phyloP scores from a whole-genome alignment of 2,888 invertebrate species.

The Eurytoma californica region DNA sequence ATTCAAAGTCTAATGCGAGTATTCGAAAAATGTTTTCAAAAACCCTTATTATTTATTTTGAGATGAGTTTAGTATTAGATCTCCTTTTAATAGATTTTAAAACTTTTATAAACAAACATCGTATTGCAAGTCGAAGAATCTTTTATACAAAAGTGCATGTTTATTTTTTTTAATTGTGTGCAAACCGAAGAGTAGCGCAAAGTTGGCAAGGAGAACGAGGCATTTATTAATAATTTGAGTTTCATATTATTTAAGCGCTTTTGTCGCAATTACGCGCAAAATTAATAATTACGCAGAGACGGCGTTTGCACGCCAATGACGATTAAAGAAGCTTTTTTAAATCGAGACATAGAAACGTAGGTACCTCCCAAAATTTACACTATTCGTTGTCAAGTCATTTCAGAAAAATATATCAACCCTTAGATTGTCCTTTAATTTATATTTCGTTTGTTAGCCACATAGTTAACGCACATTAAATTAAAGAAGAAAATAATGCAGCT shows the following conservation, averaged over 20 bases:
- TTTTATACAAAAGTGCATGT: constrained; percentile 31
- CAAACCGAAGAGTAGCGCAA: constrained; percentile 25
- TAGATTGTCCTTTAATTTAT: constrained; percentile 18
- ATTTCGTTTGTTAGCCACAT: background rate
- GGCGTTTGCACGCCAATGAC: constrained; percentile 8
- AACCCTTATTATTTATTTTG: background rate
- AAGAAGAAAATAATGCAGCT: constrained; percentile 9
- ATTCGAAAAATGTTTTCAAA: background rate
- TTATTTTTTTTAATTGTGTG: constrained; percentile 1
- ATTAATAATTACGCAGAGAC: constrained; percentile 20
- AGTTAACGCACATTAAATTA: background rate
- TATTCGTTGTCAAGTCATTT: constrained; percentile 13
- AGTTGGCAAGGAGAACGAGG: constrained; percentile 29
- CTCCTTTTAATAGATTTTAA: background rate
- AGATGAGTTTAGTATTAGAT: background rate
- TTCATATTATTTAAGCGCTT: background rate
- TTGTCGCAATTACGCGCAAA: constrained; percentile 4
- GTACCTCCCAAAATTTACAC: background rate
- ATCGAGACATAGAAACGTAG: background rate
- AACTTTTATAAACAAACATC: background rate
- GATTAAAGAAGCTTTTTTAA: constrained; percentile 11
- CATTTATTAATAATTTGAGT: constrained; percentile 27
- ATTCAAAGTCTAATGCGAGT: constrained; percentile 2
- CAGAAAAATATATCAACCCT: constrained; percentile 30
- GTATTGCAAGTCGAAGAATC: background rate